Evolutionary conservation across 2,797 vertebrate species (phyloP).

Genomic region (Ciconia nigra): DNA sequence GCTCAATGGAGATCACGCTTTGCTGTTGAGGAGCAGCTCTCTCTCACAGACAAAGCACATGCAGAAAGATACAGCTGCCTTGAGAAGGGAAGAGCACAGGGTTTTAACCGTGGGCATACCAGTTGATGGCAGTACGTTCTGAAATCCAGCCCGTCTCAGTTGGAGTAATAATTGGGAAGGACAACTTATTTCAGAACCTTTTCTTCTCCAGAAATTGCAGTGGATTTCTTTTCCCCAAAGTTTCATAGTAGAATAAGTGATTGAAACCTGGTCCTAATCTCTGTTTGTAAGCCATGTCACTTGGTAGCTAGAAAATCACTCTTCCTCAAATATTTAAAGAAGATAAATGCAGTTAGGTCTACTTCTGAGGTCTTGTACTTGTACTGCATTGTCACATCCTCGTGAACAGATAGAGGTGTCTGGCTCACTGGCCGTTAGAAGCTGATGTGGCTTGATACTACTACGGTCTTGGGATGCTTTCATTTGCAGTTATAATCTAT

Average conservation of each 20-base stretch:
- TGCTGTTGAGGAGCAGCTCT: background rate
- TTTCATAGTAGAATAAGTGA: background rate
- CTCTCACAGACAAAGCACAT: fast-evolving
- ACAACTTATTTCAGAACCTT: background rate
- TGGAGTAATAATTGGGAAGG: background rate
- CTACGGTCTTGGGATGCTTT: background rate
- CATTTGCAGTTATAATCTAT: background rate
- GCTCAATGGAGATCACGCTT: background rate
- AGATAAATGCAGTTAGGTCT: background rate
- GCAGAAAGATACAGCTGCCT: background rate
- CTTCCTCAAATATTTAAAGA: background rate
- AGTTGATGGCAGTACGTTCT: background rate
- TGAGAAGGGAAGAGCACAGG: background rate
- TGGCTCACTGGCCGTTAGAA: background rate
- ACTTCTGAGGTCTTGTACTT: background rate
- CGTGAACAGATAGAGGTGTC: background rate
- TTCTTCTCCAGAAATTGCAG: background rate
- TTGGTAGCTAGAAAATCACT: background rate
- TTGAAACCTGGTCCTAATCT: background rate
- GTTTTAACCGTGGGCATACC: background rate
- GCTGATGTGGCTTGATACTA: background rate
- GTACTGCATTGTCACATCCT: background rate
- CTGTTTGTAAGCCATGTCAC: background rate
- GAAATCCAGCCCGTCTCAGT: background rate
- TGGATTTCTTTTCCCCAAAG: background rate